A percentile compares a stretch with the other conserved stretches of the same genome.
Evolutionary conservation across 2,797 vertebrate species (phyloP).

Genomic region (Pseudochirops corinnae): DNA sequence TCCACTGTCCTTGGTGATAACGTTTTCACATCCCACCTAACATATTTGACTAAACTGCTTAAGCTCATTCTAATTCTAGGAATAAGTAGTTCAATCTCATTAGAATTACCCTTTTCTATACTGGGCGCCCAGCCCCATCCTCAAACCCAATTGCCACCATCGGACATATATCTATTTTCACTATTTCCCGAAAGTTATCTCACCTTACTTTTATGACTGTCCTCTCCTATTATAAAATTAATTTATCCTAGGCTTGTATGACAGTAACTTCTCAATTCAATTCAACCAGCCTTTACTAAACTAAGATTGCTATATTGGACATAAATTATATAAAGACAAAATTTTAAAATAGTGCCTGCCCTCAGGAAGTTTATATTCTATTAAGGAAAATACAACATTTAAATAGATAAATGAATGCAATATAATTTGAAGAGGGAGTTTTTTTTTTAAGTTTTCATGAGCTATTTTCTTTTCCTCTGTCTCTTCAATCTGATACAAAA

Average conservation of each 20-base stretch:
- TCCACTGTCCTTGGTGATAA: neutral
- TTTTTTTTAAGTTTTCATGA: too few relatives aligned
- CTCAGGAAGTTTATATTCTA: neutral
- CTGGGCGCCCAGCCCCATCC: neutral
- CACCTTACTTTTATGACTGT: neutral
- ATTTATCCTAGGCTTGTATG: neutral
- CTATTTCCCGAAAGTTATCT: neutral
- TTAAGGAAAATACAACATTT: neutral
- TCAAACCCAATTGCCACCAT: neutral
- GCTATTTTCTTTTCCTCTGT: too few relatives aligned
- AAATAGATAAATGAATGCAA: neutral
- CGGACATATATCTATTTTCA: neutral
- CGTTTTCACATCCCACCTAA: neutral
- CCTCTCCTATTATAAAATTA: neutral
- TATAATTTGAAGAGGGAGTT: neutral
- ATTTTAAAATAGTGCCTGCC: neutral
- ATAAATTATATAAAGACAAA: neutral
- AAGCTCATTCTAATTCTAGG: neutral
- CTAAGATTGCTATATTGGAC: neutral
- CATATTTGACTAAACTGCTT: neutral
- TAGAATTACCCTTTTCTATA: neutral
- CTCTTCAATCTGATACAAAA: neutral
- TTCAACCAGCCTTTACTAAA: neutral
- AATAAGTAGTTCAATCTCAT: neutral
- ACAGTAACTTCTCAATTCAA: neutral